Percentiles rank a stretch among this genome's conserved stretches.
phyloP scores from a whole-genome alignment of 2,888 invertebrate genomes.

The Volucella bombylans region DNA sequence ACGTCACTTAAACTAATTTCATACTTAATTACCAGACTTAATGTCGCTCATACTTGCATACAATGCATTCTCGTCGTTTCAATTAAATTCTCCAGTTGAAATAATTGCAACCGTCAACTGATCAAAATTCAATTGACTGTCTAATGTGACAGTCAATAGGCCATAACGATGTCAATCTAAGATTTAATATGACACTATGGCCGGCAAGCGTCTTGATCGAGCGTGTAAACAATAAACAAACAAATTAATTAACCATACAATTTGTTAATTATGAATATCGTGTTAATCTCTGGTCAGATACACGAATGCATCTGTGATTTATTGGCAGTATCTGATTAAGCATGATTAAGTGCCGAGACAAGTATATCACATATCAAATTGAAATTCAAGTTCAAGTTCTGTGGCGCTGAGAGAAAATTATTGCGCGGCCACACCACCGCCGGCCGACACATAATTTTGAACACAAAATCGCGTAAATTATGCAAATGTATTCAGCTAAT shows the following conservation, averaged over 20 bases:
- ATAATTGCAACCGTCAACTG: too few species aligned
- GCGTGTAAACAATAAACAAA: constrained; percentile 37
- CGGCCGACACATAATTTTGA: constrained; percentile 20
- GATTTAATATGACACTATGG: neutral
- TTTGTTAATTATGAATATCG: constrained; percentile 29
- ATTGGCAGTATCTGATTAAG: constrained; percentile 15
- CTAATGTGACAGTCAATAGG: constrained; percentile 19
- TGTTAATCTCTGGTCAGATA: constrained; percentile 7
- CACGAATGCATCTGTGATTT: constrained; percentile 33
- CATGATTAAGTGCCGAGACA: neutral
- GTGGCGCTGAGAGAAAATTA: neutral
- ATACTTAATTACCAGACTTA: neutral
- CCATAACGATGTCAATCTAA: constrained; percentile 11
- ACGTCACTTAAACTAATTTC: neutral
- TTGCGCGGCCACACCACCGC: neutral
- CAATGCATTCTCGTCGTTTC: too few species aligned
- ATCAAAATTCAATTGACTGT: constrained; percentile 22
- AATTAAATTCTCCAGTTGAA: too few species aligned
- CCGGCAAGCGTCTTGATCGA: constrained; percentile 47
- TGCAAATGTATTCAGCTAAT: constrained; percentile 28
- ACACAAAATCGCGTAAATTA: constrained; percentile 11
- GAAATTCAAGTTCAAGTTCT: neutral
- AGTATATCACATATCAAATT: too few species aligned
- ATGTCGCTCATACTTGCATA: too few species aligned
- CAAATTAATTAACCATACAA: constrained; percentile 51